Conservation (phyloP, 2,888 invertebrate genomes). For the Oxyteleia sp. region DNA sequence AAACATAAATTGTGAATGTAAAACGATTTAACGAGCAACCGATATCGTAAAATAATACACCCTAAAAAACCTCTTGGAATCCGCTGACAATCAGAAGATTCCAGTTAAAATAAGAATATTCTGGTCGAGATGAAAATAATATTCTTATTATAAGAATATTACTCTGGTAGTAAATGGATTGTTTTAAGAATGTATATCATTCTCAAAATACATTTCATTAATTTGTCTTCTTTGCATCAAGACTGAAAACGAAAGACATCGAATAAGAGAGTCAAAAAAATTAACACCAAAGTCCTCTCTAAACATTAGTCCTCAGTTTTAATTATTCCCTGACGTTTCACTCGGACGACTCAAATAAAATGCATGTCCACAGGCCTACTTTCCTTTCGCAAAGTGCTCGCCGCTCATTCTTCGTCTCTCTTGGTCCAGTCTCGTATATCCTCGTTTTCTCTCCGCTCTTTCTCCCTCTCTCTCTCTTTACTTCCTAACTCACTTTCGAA, state of each 20-base stretch:
- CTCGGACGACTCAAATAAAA: constrained; percentile 49
- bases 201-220: neutral
- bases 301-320: constrained; percentile 61
- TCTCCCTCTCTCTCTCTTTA: constrained; percentile 25
- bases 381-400: constrained; percentile 64
- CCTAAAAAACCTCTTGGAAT: neutral
- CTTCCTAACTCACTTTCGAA: constrained; percentile 64
- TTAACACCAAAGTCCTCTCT: constrained; percentile 42
- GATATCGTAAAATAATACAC: too few species aligned
- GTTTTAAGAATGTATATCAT: too few species aligned
- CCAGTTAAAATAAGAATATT: too few species aligned
- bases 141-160: too few species aligned
- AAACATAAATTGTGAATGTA: too few species aligned
- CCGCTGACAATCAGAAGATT: too few species aligned
- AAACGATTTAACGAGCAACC: too few species aligned
- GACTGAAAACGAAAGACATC: neutral
- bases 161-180: too few species aligned
- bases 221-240: neutral
- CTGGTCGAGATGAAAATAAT: too few species aligned
- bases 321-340: constrained; percentile 65
- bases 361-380: constrained; percentile 67
- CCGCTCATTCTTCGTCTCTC: constrained; percentile 35
- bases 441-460: constrained; percentile 16
- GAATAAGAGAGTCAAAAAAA: constrained; percentile 32
- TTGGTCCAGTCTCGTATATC: constrained; percentile 4